These are phyloP conservation scores for Thecocarcelia acutangulata DNA, from an alignment of 2,888 invertebrate genomes.

Conservation along the genomic window DNA sequence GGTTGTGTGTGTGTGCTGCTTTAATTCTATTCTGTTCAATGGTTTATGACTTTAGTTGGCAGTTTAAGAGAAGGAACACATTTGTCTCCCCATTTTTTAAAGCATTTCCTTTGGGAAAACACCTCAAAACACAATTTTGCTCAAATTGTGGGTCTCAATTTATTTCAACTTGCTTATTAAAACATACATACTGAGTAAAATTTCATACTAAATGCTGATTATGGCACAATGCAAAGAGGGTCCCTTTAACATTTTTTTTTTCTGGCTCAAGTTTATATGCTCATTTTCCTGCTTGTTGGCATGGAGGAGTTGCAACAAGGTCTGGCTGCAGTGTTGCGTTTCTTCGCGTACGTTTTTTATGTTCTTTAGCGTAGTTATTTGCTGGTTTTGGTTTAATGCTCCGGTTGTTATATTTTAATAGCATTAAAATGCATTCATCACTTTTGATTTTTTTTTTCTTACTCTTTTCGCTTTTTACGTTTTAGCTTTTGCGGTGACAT, in stretches of 20 bases:
- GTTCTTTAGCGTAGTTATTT: constrained; percentile 41
- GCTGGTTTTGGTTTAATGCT: constrained; percentile 66
- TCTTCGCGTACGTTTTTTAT: not conserved
- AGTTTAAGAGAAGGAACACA: not conserved
- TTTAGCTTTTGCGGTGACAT: constrained; percentile 60
- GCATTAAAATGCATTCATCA: constrained; percentile 68
- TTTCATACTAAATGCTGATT: constrained; percentile 51
- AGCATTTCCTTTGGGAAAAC: constrained; percentile 43
- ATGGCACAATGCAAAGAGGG: constrained; percentile 14
- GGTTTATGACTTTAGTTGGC: constrained; percentile 3
- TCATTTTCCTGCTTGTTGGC: constrained; percentile 28
- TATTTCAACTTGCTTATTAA: constrained; percentile 46
- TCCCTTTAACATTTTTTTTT: not conserved
- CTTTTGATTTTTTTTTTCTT: constrained; percentile 60
- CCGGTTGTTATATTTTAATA: constrained; percentile 57
- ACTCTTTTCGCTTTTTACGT: constrained; percentile 29
- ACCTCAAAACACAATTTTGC: not conserved
- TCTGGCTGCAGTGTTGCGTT: constrained; percentile 25
- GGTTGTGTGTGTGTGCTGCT: not conserved
- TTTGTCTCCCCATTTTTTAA: constrained; percentile 7
- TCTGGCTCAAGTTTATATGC: constrained; percentile 1
- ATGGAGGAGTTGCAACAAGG: constrained; percentile 21
- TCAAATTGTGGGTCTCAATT: constrained; percentile 29
- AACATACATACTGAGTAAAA: not conserved
- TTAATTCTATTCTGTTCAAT: constrained; percentile 8